phyloP scores from a whole-genome alignment of 1,140 invertebrate genomes.

The Bathynomus jamesi region DNA sequence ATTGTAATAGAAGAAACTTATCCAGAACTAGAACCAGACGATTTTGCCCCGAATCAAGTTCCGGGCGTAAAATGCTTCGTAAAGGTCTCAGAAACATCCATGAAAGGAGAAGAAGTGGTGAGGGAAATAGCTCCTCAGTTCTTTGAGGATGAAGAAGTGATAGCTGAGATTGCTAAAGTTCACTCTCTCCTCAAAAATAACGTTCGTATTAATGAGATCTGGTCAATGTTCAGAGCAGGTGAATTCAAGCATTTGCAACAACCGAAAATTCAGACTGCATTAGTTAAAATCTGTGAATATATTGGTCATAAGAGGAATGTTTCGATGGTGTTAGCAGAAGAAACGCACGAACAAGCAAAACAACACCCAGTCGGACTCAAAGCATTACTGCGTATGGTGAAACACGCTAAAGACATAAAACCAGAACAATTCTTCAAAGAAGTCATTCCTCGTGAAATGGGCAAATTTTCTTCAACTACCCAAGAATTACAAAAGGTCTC shows the following conservation, averaged over 20 bases:
- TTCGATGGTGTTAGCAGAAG: slow-evolving; percentile 56
- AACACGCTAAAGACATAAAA: slow-evolving; percentile 34
- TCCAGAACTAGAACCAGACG: slow-evolving; percentile 29
- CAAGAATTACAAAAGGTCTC: slow-evolving; percentile 72
- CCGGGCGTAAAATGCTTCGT: slow-evolving; percentile 37
- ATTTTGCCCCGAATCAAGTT: slow-evolving; percentile 32
- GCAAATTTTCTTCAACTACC: slow-evolving; percentile 63
- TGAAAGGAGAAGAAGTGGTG: slow-evolving; percentile 35
- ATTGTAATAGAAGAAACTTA: slow-evolving; percentile 30
- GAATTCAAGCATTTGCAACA: slow-evolving; percentile 33
- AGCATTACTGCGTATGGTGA: slow-evolving; percentile 37
- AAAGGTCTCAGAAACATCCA: slow-evolving; percentile 34
- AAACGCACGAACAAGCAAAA: slow-evolving; percentile 45
- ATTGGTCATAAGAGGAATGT: slow-evolving; percentile 35
- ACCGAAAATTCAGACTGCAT: slow-evolving; percentile 31
- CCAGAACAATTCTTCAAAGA: slow-evolving; percentile 37
- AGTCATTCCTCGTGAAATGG: slow-evolving; percentile 61
- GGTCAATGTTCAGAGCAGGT: slow-evolving; percentile 34
- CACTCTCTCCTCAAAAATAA: slow-evolving; percentile 32
- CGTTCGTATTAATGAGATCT: slow-evolving; percentile 35
- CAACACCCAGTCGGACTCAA: slow-evolving; percentile 37
- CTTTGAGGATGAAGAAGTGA: slow-evolving; percentile 34
- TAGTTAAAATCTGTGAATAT: slow-evolving; percentile 35
- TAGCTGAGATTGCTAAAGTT: slow-evolving; percentile 26
- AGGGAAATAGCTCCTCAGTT: slow-evolving; percentile 34